Evolutionary conservation across 2,797 vertebrate species (phyloP), one percentile per base, ranked within the genome.

Genomic region (Sebastes cheni): DNA sequence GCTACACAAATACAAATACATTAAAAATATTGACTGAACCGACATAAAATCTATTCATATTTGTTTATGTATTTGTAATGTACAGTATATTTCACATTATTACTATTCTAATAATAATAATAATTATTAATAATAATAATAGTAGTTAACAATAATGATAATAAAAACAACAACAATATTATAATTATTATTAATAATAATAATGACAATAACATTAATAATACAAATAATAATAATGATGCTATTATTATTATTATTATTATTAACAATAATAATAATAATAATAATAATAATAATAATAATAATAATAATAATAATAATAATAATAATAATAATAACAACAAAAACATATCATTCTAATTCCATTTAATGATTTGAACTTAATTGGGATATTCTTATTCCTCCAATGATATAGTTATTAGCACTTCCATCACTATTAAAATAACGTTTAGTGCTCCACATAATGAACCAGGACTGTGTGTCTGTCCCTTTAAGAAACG

Each of bases 401-500:
- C 0, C 29, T 22, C 11, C 18, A 22, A 4, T 25, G 14, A 16
- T 18, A 42, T 25, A 65, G 3, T 25, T 25, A 64, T 23, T 14
- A 23, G n/a, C 34, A 22, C 32, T 8, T n/a, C 1, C n/a, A 64
- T 0, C n/a, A 9, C 16, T 10, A 39, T 39, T 39, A 64, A 5
- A n/a, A 32, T n/a, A 11, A 13, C 13, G 1, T 14, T 14, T 5
- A 5, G 61, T 23, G 36, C 34, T 39, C 14, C 62, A 39, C 62
- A 23, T 4, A 23, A 52, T 8, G n/a, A 34, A 54, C 61, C n/a
- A 8, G 22, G 62, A 36, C 50, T 25, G 0, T 42, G 4, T 23
- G 20, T 22, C 67, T 36, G 72, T 8, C 84, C 54, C 90, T 93
- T 94, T 94, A 94, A 93, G 87, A 85, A 71, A 76, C 22, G 75